Percentiles rank a stretch among this genome's conserved stretches.
phyloP scores from a whole-genome alignment of 30 jellyfish, hydroid and myxozoan species.

The Pelagia noctiluca region DNA sequence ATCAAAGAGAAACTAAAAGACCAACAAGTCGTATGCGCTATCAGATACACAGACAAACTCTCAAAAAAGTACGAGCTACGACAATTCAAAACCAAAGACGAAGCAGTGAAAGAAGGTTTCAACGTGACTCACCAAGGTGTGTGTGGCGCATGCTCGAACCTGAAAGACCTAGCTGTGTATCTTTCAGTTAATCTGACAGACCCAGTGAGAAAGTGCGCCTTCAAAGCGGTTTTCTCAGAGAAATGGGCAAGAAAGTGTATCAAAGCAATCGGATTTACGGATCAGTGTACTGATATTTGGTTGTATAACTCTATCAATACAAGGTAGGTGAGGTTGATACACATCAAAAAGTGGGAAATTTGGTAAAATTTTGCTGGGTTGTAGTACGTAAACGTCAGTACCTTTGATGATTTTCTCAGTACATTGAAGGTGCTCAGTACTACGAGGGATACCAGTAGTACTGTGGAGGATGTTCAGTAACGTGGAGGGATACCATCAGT shows the following conservation, averaged over 20 bases:
- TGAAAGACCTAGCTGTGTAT: conserved; percentile 63
- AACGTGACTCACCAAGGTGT: conserved; percentile 76
- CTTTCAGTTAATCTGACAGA: conserved; percentile 61
- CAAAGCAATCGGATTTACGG: conserved; percentile 49
- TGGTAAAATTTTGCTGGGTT: too few relatives aligned
- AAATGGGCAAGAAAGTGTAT: conserved; percentile 58
- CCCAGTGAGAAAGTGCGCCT: conserved; percentile 70
- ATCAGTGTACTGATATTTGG: conserved; percentile 71
- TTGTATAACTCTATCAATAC: conserved; percentile 58
- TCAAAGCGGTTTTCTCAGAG: conserved; percentile 31
- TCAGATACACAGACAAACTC: conserved; percentile 25
- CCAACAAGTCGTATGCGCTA: conserved; percentile 61
- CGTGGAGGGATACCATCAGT: too few relatives aligned
- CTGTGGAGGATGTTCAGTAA: too few relatives aligned
- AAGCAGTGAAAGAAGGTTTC: conserved; percentile 50
- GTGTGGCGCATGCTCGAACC: conserved; percentile 77
- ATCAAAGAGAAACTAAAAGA: conserved; percentile 51
- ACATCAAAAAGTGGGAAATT: too few relatives aligned
- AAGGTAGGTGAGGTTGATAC: too few relatives aligned
- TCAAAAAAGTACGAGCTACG: conserved; percentile 54
- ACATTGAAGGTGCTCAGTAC: too few relatives aligned
- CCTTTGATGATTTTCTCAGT: too few relatives aligned
- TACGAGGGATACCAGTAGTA: too few relatives aligned
- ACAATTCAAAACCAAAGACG: conserved; percentile 29
- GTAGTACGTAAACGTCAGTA: too few relatives aligned